These are phyloP conservation scores for Paracanthobrama guichenoti DNA, from an alignment of 2,113 vertebrate species.

Conservation along the genomic window DNA sequence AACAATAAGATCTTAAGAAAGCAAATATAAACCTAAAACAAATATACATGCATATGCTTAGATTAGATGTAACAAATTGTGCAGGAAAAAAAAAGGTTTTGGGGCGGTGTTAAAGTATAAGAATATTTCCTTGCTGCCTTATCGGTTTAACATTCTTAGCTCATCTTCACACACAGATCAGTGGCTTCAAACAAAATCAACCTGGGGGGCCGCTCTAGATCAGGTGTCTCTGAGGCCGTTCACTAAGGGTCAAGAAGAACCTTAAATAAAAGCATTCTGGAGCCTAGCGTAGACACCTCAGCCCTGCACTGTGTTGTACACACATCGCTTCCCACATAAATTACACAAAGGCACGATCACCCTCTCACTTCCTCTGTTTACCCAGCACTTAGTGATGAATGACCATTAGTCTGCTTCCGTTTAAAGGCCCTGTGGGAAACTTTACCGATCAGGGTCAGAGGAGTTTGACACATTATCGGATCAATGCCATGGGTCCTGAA, in stretches of 20 bases:
- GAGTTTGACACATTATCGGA: slow-evolving; percentile 28
- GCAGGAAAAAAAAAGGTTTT: background rate
- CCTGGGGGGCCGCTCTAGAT: slow-evolving; percentile 41
- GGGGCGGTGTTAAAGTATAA: background rate
- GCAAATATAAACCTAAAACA: background rate
- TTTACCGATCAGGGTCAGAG: slow-evolving; percentile 47
- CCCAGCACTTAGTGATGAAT: slow-evolving; percentile 56
- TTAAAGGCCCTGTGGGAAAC: slow-evolving; percentile 26
- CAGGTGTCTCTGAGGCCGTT: slow-evolving; percentile 50
- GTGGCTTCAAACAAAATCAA: slow-evolving; percentile 1
- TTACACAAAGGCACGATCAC: slow-evolving; percentile 56
- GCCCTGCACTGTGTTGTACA: slow-evolving; percentile 21
- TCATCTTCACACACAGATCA: background rate
- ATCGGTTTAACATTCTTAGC: background rate
- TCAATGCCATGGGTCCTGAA: background rate
- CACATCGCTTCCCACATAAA: slow-evolving; percentile 57
- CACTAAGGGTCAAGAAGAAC: slow-evolving; percentile 48
- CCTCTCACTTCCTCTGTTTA: slow-evolving; percentile 60
- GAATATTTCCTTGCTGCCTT: background rate
- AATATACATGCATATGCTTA: background rate
- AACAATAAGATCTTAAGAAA: slow-evolving; percentile 1
- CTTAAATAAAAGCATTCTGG: slow-evolving; percentile 45
- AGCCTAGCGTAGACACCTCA: slow-evolving; percentile 50
- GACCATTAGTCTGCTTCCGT: slow-evolving; percentile 54
- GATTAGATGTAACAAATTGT: background rate